Evolutionary conservation across 2,113 vertebrate genomes (phyloP).

Genomic region (Eolophus roseicapilla): DNA sequence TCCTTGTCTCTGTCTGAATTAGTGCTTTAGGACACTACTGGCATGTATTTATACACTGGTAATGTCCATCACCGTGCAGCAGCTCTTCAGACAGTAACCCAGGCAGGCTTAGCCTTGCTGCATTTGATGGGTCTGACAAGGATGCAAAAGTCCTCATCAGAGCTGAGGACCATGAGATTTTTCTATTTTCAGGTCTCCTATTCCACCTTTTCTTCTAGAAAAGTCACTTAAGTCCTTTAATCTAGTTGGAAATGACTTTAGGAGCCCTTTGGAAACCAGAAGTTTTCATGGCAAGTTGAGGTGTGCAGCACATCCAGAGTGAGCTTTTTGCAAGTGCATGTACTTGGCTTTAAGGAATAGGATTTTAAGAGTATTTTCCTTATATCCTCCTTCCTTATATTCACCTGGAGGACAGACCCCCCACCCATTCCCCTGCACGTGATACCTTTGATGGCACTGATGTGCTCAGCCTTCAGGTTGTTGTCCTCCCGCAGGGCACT

Average conservation of each 20-base stretch:
- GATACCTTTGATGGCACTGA: conserved; percentile 68
- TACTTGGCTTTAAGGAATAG: fast-evolving
- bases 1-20: fast-evolving
- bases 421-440: fast-evolving
- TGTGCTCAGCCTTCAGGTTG: conserved; percentile 57
- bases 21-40: fast-evolving
- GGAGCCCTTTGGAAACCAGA: background rate
- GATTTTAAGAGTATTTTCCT: no score
- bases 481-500: conserved; percentile 77
- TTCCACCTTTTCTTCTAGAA: background rate
- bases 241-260: fast-evolving
- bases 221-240: background rate
- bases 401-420: fast-evolving
- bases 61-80: fast-evolving
- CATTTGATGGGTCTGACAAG: background rate
- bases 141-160: background rate
- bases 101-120: fast-evolving
- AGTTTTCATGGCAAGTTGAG: background rate
- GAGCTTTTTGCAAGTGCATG: fast-evolving
- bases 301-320: fast-evolving
- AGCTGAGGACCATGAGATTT: background rate
- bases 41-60: fast-evolving
- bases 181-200: background rate
- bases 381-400: fast-evolving
- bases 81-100: background rate